These are phyloP conservation scores for Chrysogorgia sp. DNA, from an alignment of 92 coral and sea anemone genomes.

Conservation along the genomic window DNA sequence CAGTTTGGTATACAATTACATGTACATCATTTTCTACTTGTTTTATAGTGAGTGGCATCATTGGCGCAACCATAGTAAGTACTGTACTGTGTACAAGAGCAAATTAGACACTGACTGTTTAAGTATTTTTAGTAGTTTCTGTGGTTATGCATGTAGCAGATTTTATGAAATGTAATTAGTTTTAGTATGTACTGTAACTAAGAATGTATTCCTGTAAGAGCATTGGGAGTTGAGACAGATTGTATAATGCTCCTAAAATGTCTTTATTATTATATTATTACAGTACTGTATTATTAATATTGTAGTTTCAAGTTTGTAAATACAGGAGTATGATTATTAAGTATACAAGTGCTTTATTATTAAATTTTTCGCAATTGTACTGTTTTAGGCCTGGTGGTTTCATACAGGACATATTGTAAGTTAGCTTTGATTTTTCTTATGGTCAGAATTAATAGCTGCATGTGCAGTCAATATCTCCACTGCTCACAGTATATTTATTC, in stretches of 20 bases:
- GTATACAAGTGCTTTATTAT: background rate
- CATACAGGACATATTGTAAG: slow-evolving; percentile 90
- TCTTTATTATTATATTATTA: no score
- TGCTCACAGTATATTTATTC: background rate
- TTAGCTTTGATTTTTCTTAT: slow-evolving; percentile 28
- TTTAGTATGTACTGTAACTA: background rate
- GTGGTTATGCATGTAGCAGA: no score
- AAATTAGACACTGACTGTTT: no score
- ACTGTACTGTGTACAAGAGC: no score
- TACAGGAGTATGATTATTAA: no score
- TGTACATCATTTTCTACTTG: background rate
- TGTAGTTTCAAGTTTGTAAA: background rate
- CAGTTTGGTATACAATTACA: no score
- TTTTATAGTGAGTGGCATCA: slow-evolving; percentile 49
- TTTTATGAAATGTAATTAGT: no score
- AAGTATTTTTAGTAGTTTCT: no score
- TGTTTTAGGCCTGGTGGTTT: slow-evolving; percentile 90
- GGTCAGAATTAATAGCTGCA: background rate
- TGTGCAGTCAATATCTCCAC: no score
- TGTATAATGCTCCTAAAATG: no score
- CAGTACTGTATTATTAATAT: no score
- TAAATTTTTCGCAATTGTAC: background rate
- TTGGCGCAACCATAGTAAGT: slow-evolving; percentile 59
- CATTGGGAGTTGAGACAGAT: no score
- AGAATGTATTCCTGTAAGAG: background rate